Evolutionary conservation across 2,113 vertebrate species (phyloP).

Genomic region (Plotosus lineatus): DNA sequence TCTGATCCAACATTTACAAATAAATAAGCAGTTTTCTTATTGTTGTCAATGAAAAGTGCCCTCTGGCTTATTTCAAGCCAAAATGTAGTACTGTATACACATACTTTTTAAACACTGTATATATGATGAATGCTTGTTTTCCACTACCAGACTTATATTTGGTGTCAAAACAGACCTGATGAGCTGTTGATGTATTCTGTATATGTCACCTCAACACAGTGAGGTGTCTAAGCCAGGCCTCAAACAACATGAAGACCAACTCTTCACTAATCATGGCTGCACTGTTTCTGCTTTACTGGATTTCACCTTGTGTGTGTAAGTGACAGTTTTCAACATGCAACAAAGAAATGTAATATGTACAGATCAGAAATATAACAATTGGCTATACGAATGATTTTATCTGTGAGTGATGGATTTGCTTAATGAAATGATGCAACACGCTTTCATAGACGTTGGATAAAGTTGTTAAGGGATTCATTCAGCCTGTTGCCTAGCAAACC

Average conservation of each 20-base stretch:
- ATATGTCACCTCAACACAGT: slow-evolving; percentile 9
- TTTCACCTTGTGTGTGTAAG: slow-evolving; percentile 56
- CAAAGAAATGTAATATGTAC: not conserved
- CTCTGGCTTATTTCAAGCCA: not conserved
- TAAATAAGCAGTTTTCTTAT: not conserved
- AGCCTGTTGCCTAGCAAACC: not conserved
- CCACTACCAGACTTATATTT: slow-evolving; percentile 61
- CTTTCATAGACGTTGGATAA: not conserved
- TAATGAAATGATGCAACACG: not conserved
- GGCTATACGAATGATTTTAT: not conserved
- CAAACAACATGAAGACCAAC: slow-evolving; percentile 55
- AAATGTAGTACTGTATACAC: slow-evolving; percentile 37
- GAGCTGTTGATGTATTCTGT: slow-evolving; percentile 24
- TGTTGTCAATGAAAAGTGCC: not conserved
- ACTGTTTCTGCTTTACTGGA: slow-evolving; percentile 52
- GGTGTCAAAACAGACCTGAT: slow-evolving; percentile 60
- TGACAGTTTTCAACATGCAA: slow-evolving; percentile 18
- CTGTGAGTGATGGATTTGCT: not conserved
- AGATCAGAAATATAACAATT: not conserved
- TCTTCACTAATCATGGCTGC: slow-evolving; percentile 41
- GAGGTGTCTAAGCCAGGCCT: slow-evolving; percentile 9
- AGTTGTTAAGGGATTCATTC: not conserved
- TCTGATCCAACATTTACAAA: not conserved
- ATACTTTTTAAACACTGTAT: too few relatives aligned
- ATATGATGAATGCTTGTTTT: slow-evolving; percentile 58